Base-by-base conservation (phyloP, 1,140 invertebrate species). In the Andricus grossulariae region DNA sequence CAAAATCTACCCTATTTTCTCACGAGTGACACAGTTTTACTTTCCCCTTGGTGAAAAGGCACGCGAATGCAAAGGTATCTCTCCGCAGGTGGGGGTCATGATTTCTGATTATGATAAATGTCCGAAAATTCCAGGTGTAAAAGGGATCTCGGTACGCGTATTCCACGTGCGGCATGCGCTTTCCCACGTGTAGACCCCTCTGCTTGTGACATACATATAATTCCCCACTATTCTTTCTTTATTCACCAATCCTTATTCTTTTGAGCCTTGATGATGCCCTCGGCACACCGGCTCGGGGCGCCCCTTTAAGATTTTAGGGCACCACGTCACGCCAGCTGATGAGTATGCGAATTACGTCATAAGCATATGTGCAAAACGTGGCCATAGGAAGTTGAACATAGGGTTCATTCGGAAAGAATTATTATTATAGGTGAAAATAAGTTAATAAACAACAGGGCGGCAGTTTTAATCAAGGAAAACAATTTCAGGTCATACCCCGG, bases 31-130 rank as follows among this genome's bases (percentile, higher is more conserved):
- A 66, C 39, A 66, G 39, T 66, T 66, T 66, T 32, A 15, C 54
- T 45, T 32, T 10, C 60, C 32, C 60, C 60, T 13, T 11, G 16
- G 60, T 66, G 32, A 15, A 16, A 19, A 21, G 25, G 39, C 60
- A 66, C 60, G 60, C 60, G 60, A 66, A n/a, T 66, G 60, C 60
- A 39, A 15, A 66, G 60, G 60, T n/a, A 66, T 66, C 25, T n/a
- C 13, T 32, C 15, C 25, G 25, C 60, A 66, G 60, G 60, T 66
- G 60, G 39, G 39, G 60, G 60, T 66, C 60, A 39, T 66, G 60
- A 66, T 66, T 66, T 66, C 60, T 66, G 60, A 66, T 66, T 66
- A 32, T 66, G 60, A 66, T 66, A 66, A 39, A 66, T 66, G 60
- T 32, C 32, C 60, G 25, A 66, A 66, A 66, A 45, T 45, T 39